Conservation (phyloP, 2,888 invertebrate species). For the Amiota mariae region DNA sequence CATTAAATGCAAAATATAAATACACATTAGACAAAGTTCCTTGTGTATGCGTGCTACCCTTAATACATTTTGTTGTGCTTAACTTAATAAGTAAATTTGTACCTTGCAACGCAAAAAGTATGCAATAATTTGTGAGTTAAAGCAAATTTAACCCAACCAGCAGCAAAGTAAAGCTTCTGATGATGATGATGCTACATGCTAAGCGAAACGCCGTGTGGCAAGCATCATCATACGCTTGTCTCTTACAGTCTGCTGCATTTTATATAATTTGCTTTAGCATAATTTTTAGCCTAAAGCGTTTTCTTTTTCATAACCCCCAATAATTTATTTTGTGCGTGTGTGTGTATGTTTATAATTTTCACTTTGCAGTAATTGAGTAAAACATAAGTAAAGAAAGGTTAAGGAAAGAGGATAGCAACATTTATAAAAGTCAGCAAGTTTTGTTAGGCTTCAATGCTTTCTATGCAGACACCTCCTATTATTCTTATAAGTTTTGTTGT, state of each 20-base stretch:
- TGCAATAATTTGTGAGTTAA: neutral
- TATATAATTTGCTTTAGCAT: slow-evolving; percentile 46
- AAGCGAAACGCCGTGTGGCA: neutral
- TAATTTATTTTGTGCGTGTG: neutral
- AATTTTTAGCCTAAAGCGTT: slow-evolving; percentile 31
- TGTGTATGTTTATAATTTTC: slow-evolving; percentile 7
- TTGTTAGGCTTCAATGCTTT: no score
- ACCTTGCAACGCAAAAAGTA: neutral
- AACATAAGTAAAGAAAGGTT: no score
- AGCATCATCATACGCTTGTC: slow-evolving; percentile 49
- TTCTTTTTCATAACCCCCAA: slow-evolving; percentile 36
- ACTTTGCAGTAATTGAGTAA: neutral
- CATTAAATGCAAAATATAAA: neutral
- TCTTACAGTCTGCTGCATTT: slow-evolving; percentile 67
- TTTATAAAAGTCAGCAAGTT: no score
- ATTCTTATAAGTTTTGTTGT: neutral
- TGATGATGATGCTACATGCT: neutral
- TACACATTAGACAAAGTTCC: neutral
- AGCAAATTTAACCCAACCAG: neutral
- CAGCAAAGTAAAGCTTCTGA: neutral
- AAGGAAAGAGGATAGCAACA: no score
- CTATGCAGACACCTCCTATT: neutral
- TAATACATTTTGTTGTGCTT: no score
- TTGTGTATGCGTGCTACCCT: no score
- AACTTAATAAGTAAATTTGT: no score